Evolutionary conservation across 2,113 vertebrate species (phyloP).

Genomic region (Cyprinodon brontotheroides): DNA sequence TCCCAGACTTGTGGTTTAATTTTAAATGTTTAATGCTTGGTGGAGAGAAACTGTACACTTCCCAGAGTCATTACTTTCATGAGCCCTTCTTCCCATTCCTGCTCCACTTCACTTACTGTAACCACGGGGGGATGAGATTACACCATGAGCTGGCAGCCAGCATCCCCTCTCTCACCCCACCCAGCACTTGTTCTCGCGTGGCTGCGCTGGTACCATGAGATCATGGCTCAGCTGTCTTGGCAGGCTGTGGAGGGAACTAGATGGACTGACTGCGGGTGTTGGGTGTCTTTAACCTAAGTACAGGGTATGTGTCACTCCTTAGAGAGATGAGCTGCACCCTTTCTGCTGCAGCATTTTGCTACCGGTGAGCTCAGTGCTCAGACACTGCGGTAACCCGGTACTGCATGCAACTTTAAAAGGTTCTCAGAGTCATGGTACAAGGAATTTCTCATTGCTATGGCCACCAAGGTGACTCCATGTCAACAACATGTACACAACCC

Average conservation of each 20-base stretch:
- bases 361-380: constrained; percentile 54
- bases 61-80: constrained; percentile 64
- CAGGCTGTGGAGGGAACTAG: constrained; percentile 33
- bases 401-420: constrained; percentile 42
- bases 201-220: constrained; percentile 61
- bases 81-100: constrained; percentile 50
- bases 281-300: constrained; percentile 65
- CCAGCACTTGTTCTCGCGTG: constrained; percentile 25
- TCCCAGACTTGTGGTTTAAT: constrained; percentile 54
- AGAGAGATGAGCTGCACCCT: constrained; percentile 53
- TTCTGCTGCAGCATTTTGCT: constrained; percentile 31
- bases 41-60: constrained; percentile 43
- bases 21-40: constrained; percentile 50
- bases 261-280: constrained; percentile 51
- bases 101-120: constrained; percentile 70
- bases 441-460: constrained; percentile 47
- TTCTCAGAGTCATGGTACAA: constrained; percentile 30
- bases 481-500: constrained; percentile 18
- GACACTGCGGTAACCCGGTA: constrained; percentile 48
- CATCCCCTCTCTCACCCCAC: constrained; percentile 47
- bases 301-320: constrained; percentile 56
- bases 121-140: constrained; percentile 71
- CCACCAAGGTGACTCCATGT: constrained; percentile 32
- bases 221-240: constrained; percentile 62
- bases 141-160: constrained; percentile 59